A percentile compares a stretch with the other conserved stretches of the same genome.
Conservation (phyloP, 2,797 vertebrate species). For the Anguilla obscura region DNA sequence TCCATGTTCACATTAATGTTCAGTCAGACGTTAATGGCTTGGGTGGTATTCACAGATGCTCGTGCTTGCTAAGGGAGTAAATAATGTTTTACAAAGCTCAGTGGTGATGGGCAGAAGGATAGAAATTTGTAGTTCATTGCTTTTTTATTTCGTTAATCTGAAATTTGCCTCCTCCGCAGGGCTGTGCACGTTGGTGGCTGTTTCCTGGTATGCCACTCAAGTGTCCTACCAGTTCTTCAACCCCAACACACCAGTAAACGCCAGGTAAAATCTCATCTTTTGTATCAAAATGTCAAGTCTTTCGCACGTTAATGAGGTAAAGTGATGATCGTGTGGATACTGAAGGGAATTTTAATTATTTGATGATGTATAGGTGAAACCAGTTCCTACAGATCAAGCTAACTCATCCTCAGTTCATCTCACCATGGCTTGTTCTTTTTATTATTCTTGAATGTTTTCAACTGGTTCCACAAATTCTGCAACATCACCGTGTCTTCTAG, state of each 20-base stretch:
- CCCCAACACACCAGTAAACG: conserved; percentile 86
- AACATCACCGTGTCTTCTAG: not conserved
- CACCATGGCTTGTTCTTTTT: not conserved
- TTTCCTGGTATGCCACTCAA: conserved; percentile 92
- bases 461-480: not conserved
- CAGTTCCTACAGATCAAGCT: not conserved
- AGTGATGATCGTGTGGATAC: not conserved
- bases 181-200: conserved; percentile 86
- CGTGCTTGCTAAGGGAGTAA: not conserved
- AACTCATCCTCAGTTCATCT: not conserved
- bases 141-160: conserved; percentile 13
- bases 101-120: not conserved
- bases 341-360: not conserved
- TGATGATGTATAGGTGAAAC: not conserved
- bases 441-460: not conserved
- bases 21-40: not conserved
- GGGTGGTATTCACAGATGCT: not conserved
- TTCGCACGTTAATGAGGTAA: not conserved
- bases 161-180: conserved; percentile 64
- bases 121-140: not conserved
- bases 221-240: conserved; percentile 95
- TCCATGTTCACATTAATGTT: not conserved
- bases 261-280: conserved; percentile 72
- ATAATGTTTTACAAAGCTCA: not conserved
- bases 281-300: not conserved